These are phyloP conservation scores for Stichopus horrens DNA, from an alignment of 53 echinoderm and acorn worm genomes.

Conservation along the genomic window DNA sequence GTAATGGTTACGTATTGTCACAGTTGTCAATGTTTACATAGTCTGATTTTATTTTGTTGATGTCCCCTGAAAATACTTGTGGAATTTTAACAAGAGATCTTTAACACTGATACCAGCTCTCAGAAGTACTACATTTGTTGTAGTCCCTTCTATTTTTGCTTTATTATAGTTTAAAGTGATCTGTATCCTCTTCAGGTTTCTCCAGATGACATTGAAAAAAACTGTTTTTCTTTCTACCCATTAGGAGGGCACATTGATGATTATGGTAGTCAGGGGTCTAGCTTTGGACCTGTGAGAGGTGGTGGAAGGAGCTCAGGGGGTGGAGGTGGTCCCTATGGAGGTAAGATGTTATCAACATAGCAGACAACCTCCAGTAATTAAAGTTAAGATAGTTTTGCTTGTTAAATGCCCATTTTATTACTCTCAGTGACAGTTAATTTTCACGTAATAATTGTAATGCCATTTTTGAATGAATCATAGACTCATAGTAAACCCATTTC, in stretches of 20 bases:
- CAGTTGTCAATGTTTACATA: no score
- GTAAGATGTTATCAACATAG: background rate
- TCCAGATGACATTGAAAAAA: background rate
- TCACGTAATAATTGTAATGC: no score
- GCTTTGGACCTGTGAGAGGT: slow-evolving; percentile 40
- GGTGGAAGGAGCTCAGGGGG: slow-evolving; percentile 13
- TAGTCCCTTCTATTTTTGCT: no score
- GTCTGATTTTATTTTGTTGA: no score
- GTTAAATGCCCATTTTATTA: background rate
- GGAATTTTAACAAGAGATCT: no score
- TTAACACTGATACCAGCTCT: no score
- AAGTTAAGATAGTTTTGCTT: background rate
- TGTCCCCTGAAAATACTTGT: no score
- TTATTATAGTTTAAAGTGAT: no score
- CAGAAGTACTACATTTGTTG: no score
- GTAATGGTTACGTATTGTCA: slow-evolving; percentile 13
- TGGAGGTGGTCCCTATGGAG: slow-evolving; percentile 39
- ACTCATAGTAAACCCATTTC: no score
- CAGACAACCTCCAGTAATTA: background rate
- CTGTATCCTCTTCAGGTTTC: background rate
- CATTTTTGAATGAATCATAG: no score
- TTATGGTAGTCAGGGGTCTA: slow-evolving; percentile 14
- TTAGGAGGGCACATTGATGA: slow-evolving; percentile 27
- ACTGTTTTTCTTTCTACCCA: slow-evolving; percentile 10
- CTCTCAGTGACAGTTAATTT: background rate